Base-by-base conservation (phyloP, 2,797 vertebrate genomes). In the Erethizon dorsatum region DNA sequence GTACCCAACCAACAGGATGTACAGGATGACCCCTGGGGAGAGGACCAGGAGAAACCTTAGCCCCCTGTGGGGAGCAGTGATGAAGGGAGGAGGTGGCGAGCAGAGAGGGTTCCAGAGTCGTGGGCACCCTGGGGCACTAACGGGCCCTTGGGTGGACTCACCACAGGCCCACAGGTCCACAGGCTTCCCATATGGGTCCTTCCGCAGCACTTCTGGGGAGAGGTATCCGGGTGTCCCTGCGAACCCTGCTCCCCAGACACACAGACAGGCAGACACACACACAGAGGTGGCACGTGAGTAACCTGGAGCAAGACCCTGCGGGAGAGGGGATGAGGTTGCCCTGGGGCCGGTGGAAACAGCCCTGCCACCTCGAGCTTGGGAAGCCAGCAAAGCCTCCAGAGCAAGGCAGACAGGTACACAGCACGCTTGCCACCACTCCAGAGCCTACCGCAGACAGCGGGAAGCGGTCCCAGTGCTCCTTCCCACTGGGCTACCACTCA, bases 141-240 rank as follows among this genome's bases (percentile, higher is more conserved):
- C 86, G n/a, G 20, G n/a, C 63, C 63, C 45, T 45, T 3, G 0
- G 47, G 33, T 0, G 10, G 78, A 98, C 99, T 99, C 97, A 99
- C 99, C 99, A 0, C 99, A 99, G 93, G 99, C 99, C 99, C 99
- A 99, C 83, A 99, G 99, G 98, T 99, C 99, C 71, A 99, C 99
- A 0, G 99, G 99, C 98, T 99, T 99, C 85, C 99, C 99, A 0
- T 99, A 99, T 0, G 99, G 99, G 37, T 99, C 99, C 98, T 99
- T 99, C 97, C 99, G 99, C 97, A 99, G 98, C 87, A 99, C 99
- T 98, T 99, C 99, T 0, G 99, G 99, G 71, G 99, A 99, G 50
- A 99, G 99, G 83, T 99, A 99, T 67, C 99, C 99, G 0, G 99
- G 99, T 10, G 99, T 99, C 93, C 99, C 99, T 0, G 99, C 99